Percentiles rank a stretch among this genome's conserved stretches.
Evolutionary conservation across 1,140 invertebrate genomes (phyloP).

Genomic region (Zaprionus camerounensis): DNA sequence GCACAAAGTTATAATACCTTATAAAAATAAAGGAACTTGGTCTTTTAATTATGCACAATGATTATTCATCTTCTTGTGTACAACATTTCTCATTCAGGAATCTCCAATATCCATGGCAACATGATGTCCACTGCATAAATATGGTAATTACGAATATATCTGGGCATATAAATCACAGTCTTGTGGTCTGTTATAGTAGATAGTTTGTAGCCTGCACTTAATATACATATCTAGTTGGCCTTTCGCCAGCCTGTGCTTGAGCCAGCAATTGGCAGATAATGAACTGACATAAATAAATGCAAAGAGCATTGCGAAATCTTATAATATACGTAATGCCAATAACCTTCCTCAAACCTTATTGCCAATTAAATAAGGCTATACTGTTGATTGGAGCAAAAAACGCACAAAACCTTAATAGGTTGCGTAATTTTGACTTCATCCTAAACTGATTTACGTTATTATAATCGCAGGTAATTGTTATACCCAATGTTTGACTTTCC

Average conservation of each 20-base stretch:
- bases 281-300: background rate
- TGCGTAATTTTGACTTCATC: slow-evolving; percentile 18
- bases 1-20: no score
- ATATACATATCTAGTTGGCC: slow-evolving; percentile 29
- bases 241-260: slow-evolving; percentile 3
- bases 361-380: background rate
- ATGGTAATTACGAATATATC: slow-evolving; percentile 17
- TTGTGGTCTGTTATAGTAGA: slow-evolving; percentile 50
- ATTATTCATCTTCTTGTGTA: no score
- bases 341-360: background rate
- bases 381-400: no score
- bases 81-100: background rate
- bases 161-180: slow-evolving; percentile 56
- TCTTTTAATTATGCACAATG: no score
- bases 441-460: slow-evolving; percentile 42
- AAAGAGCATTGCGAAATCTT: background rate
- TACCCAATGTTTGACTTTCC: slow-evolving; percentile 51
- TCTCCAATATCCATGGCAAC: background rate
- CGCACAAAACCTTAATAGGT: slow-evolving; percentile 36
- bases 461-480: slow-evolving; percentile 51
- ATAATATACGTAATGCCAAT: background rate
- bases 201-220: background rate
- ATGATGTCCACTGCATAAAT: background rate
- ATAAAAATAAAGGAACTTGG: no score
- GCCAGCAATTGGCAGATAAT: background rate